Evolutionary conservation across 2,888 invertebrate species (phyloP), one percentile per base, ranked within the genome.

Genomic region (Unio delphinus): DNA sequence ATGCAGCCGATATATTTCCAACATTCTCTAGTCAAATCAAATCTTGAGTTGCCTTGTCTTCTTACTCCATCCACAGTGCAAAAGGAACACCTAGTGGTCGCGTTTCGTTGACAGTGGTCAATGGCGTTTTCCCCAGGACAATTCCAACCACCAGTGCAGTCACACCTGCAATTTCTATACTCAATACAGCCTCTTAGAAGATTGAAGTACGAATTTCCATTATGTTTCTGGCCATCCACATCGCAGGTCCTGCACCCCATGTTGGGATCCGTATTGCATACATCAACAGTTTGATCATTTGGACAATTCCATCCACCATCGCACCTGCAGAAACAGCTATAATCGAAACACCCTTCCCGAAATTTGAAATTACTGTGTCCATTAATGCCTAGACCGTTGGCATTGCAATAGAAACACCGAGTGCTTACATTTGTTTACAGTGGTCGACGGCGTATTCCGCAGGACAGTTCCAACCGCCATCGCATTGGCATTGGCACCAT

Each of bases 101-200:
- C 15, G 69, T 73, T 62, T 70, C 69, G 55, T 26, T 65, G 23
- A 56, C 80, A 80, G 2, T 72, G 70, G 68, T 83, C 74, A 5
- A 69, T 69, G 7, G 82, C 74, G n/a, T 65, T 71, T 55, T 74
- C 77, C 23, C 77, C 80, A 3, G 83, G 84, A 62, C 86, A 86
- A 34, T 83, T 70, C 85, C 85, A 86, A 34, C 80, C 74, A 15
- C 86, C 86, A 61, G 84, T 82, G 74, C 86, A 86, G 55, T 81
- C 79, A 68, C 85, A 86, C n/a, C 65, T 64, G 65, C 86, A 86
- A 23, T 70, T 61, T 28, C 76, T 63, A 56, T 83, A 86, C 60
- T 80, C 72, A 34, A 78, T 78, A 68, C 86, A 87, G 2, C 79
- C 82, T 60, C 83, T 72, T 8, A 73, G 75, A 55, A 83, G 73